phyloP scores from a whole-genome alignment of 2,797 vertebrate genomes.

The Astyanax mexicanus region DNA sequence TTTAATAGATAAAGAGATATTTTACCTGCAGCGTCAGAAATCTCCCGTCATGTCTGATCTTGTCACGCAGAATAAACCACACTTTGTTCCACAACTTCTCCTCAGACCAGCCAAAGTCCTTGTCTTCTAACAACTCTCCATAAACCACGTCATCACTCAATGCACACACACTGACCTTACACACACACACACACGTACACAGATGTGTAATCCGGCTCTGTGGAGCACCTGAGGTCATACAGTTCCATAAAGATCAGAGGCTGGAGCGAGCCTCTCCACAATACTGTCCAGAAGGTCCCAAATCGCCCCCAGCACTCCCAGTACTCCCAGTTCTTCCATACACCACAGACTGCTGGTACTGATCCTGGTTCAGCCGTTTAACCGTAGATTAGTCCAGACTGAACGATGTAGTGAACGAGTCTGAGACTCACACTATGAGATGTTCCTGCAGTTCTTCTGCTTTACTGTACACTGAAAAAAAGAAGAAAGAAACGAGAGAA shows the following conservation, averaged over 20 bases:
- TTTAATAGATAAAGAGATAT: not conserved
- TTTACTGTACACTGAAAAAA: constrained; percentile 8
- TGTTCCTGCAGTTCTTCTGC: constrained; percentile 30
- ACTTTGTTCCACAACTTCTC: not conserved
- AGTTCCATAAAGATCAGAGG: not conserved
- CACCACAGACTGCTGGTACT: not conserved
- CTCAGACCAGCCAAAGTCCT: constrained; percentile 18
- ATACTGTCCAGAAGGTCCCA: not conserved
- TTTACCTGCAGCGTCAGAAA: constrained; percentile 23
- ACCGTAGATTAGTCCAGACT: not conserved
- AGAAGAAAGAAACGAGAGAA: not conserved
- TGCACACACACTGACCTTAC: constrained; percentile 16
- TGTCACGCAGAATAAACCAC: not conserved
- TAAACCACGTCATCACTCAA: constrained; percentile 44
- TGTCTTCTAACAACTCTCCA: constrained; percentile 28
- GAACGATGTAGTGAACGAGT: not conserved
- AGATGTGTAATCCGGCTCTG: not conserved
- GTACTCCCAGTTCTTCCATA: not conserved
- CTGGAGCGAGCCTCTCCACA: not conserved
- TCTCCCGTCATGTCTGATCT: not conserved
- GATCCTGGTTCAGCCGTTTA: not conserved
- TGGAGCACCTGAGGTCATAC: not conserved
- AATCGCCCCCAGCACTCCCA: not conserved
- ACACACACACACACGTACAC: constrained; percentile 1
- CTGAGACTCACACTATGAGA: constrained; percentile 35